A percentile compares a stretch with the other conserved stretches of the same genome.
Evolutionary conservation across 2,888 invertebrate genomes (phyloP).

Genomic region (Drosophila picticornis): DNA sequence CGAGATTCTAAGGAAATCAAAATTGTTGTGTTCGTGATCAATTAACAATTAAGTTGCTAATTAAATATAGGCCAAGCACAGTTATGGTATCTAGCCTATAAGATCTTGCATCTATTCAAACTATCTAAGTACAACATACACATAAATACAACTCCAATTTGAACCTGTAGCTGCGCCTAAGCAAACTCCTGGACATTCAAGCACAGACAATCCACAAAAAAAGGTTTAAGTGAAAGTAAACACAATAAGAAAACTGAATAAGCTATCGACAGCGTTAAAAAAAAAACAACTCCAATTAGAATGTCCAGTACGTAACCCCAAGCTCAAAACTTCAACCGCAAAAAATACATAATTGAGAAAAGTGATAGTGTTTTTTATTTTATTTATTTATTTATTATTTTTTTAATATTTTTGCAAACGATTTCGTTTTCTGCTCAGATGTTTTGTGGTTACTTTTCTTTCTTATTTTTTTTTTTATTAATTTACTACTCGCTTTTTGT

Average conservation of each 20-base stretch:
- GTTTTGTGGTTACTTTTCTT: constrained; percentile 9
- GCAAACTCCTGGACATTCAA: constrained; percentile 36
- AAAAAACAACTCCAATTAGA: constrained; percentile 67
- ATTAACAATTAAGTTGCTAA: constrained; percentile 73
- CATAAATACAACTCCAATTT: background rate
- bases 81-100: constrained; percentile 20
- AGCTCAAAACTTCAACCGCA: constrained; percentile 16
- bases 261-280: constrained; percentile 52
- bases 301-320: constrained; percentile 54
- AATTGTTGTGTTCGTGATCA: constrained; percentile 53
- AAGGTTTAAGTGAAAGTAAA: constrained; percentile 58
- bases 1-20: constrained; percentile 34
- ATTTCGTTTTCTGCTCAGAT: constrained; percentile 62
- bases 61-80: constrained; percentile 59
- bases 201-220: constrained; percentile 35
- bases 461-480: constrained; percentile 30
- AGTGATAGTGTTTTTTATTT: constrained; percentile 74
- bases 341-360: constrained; percentile 72
- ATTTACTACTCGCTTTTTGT: constrained; percentile 33
- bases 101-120: background rate
- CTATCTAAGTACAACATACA: background rate
- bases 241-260: constrained; percentile 48
- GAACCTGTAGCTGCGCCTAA: background rate
- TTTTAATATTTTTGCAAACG: constrained; percentile 43
- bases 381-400: constrained; percentile 39